Conservation (phyloP, 2,797 vertebrate genomes). For the Manis crassicaudata region DNA sequence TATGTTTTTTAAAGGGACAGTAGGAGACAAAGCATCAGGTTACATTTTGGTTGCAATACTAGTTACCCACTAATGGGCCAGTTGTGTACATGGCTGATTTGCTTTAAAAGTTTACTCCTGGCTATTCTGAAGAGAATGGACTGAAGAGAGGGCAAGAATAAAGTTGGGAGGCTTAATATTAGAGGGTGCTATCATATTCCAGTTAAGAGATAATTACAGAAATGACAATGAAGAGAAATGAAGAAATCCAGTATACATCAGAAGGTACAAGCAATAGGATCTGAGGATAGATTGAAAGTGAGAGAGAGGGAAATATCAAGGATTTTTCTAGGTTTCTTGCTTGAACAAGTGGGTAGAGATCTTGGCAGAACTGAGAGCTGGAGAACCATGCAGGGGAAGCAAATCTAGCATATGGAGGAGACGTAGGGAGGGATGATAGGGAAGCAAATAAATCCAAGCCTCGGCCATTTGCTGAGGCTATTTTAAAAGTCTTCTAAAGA, state of each 20-base stretch:
- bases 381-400: not conserved
- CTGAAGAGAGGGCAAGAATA: not conserved
- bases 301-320: not conserved
- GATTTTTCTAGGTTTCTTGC: not conserved
- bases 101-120: conserved; percentile 12
- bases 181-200: not conserved
- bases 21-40: not conserved
- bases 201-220: not conserved
- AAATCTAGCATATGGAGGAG: not conserved
- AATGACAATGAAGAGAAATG: not conserved
- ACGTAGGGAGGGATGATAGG: not conserved
- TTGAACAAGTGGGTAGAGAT: not conserved
- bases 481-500: conserved; percentile 53
- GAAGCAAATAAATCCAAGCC: not conserved
- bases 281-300: not conserved
- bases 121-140: not conserved
- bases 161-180: not conserved
- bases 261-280: not conserved
- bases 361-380: not conserved
- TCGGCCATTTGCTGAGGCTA: not conserved
- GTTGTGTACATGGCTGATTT: not conserved
- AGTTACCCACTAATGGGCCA: not conserved
- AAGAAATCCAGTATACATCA: not conserved
- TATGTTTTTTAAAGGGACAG: not conserved
- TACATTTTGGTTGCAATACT: not conserved